Percentiles rank a stretch among this genome's conserved stretches.
Conservation (phyloP, 2,113 vertebrate species). For the Microcebus lehilahytsara region DNA sequence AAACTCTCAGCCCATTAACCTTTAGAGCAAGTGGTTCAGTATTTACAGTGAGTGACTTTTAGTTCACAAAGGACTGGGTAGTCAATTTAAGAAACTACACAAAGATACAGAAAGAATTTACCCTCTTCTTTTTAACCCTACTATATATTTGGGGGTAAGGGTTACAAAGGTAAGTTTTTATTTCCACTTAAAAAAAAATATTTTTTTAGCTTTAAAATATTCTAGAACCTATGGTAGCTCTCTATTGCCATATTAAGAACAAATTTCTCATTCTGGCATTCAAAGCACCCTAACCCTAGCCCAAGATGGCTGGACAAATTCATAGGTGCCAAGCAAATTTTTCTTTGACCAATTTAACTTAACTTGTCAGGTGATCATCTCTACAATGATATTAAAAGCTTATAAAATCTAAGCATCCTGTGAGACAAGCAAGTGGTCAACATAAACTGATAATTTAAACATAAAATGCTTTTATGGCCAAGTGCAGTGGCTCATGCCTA, state of each 20-base stretch:
- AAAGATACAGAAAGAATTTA: not conserved
- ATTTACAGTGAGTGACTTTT: not conserved
- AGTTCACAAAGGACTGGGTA: not conserved
- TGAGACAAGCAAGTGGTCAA: not conserved
- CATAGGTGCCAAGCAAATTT: not conserved
- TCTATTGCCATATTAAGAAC: not conserved
- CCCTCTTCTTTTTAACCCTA: not conserved
- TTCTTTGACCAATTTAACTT: not conserved
- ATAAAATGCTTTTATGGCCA: not conserved
- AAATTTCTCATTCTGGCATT: not conserved
- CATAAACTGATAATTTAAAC: not conserved
- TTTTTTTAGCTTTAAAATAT: constrained; percentile 23
- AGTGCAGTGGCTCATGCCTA: too few relatives aligned
- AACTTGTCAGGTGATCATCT: constrained; percentile 18
- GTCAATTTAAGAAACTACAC: not conserved
- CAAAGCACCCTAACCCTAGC: not conserved
- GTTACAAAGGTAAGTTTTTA: not conserved
- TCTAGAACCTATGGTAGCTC: not conserved
- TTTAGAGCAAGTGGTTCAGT: not conserved
- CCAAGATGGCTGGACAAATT: not conserved
- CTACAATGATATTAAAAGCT: constrained; percentile 42
- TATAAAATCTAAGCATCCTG: not conserved
- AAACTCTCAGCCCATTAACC: not conserved
- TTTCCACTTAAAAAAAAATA: not conserved
- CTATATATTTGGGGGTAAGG: not conserved